Percentiles rank a stretch among this genome's conserved stretches.
phyloP scores from a whole-genome alignment of 2,888 invertebrate species.

The Protula sp. region DNA sequence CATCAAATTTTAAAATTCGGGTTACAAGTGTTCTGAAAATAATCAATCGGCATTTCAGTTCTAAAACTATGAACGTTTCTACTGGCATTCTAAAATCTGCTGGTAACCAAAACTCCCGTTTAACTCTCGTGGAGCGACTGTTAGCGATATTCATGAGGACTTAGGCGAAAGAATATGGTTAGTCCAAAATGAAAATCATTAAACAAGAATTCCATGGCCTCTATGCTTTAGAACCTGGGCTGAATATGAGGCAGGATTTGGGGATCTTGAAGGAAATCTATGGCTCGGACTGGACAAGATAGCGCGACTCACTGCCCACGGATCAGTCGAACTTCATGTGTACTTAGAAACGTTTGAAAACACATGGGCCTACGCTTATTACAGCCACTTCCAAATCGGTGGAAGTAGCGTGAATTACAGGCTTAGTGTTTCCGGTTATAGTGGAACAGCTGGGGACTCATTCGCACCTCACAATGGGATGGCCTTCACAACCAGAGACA shows the following conservation, averaged over 20 bases:
- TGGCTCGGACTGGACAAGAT: neutral
- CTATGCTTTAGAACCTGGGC: neutral
- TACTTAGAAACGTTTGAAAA: neutral
- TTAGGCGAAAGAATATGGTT: too few species aligned
- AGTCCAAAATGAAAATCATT: too few species aligned
- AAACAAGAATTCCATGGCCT: too few species aligned
- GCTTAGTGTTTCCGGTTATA: neutral
- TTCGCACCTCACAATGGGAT: neutral
- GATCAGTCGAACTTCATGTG: neutral
- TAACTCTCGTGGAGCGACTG: too few species aligned
- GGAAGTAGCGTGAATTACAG: neutral
- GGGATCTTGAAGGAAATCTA: too few species aligned
- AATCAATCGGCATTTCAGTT: too few species aligned
- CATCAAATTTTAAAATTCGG: too few species aligned
- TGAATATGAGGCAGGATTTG: neutral
- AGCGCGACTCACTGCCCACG: neutral
- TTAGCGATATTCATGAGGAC: too few species aligned
- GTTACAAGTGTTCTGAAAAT: too few species aligned
- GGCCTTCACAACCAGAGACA: neutral
- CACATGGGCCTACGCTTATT: neutral
- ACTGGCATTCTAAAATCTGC: too few species aligned
- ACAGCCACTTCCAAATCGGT: neutral
- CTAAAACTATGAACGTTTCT: too few species aligned
- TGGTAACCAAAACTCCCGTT: too few species aligned
- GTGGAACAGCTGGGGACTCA: neutral